phyloP scores from a whole-genome alignment of 2,797 vertebrate genomes.

The Epinephelus malabaricus region DNA sequence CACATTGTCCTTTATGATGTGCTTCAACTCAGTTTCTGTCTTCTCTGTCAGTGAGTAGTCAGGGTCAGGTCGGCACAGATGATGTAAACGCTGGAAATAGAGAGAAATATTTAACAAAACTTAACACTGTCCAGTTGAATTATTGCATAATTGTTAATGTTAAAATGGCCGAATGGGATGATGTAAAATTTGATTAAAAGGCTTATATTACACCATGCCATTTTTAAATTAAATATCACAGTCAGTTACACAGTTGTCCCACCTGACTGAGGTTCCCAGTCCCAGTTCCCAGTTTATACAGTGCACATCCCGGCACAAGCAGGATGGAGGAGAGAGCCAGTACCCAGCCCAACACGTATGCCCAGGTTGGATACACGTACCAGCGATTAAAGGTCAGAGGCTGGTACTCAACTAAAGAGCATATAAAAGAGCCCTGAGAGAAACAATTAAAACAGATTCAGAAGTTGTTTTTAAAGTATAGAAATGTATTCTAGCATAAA shows the following conservation, averaged over 20 bases:
- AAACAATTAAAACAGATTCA: background rate
- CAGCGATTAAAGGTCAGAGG: constrained; percentile 88
- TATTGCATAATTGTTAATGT: too few species aligned
- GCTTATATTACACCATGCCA: too few species aligned
- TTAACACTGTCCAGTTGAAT: too few species aligned
- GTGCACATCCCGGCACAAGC: constrained; percentile 82
- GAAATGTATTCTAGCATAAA: too few species aligned
- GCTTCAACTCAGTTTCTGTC: constrained; percentile 44
- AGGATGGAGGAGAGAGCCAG: constrained; percentile 90
- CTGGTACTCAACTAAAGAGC: constrained; percentile 87
- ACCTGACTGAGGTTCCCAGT: constrained; percentile 80
- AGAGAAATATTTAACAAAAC: background rate
- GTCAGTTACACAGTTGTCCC: background rate
- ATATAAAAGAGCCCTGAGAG: constrained; percentile 84
- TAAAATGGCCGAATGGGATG: too few species aligned
- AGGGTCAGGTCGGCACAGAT: constrained; percentile 59
- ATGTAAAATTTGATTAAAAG: too few species aligned
- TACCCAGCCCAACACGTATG: constrained; percentile 87
- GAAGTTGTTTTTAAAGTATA: background rate
- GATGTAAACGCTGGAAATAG: constrained; percentile 60
- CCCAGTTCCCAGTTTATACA: constrained; percentile 66
- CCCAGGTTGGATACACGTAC: constrained; percentile 89
- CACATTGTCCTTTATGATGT: constrained; percentile 8
- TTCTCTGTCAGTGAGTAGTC: constrained; percentile 27
- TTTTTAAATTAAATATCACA: too few species aligned